Evolutionary conservation across 2,797 vertebrate genomes (phyloP).

Genomic region (Tachyglossus aculeatus): DNA sequence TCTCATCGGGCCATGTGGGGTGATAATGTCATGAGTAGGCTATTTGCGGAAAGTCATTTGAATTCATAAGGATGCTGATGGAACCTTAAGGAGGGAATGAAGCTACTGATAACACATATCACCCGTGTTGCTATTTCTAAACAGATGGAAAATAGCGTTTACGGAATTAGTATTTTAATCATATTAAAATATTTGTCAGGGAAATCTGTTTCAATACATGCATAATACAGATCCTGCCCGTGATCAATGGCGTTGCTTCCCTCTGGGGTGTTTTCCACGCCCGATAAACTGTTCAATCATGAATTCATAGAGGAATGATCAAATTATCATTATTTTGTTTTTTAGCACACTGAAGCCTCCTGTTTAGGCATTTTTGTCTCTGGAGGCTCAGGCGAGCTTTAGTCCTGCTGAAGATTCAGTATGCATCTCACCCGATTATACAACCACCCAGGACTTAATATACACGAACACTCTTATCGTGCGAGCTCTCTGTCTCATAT

Average conservation of each 20-base stretch:
- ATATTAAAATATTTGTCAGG: conserved; percentile 50
- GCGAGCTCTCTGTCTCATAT: too few species aligned
- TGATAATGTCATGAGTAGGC: background rate
- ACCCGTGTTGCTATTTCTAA: conserved; percentile 13
- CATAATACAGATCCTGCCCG: conserved; percentile 45
- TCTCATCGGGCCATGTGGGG: background rate
- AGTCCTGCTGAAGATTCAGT: background rate
- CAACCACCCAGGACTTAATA: background rate
- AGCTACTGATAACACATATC: background rate
- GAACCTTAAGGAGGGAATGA: background rate
- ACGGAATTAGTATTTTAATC: conserved; percentile 57
- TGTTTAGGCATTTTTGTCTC: conserved; percentile 30
- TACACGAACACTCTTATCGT: background rate
- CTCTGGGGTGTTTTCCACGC: conserved; percentile 50
- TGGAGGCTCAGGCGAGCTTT: conserved; percentile 29
- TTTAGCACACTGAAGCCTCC: conserved; percentile 17
- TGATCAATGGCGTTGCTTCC: conserved; percentile 29
- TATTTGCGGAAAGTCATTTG: background rate
- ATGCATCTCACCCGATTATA: background rate
- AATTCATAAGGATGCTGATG: background rate
- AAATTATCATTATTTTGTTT: too few species aligned
- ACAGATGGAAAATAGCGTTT: conserved; percentile 52
- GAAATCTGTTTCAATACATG: conserved; percentile 37
- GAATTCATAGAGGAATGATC: conserved; percentile 51
- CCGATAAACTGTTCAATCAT: conserved; percentile 51